A percentile compares a stretch with the other conserved stretches of the same genome.
Conservation (phyloP, 2,797 vertebrate species). For the Novumbra hubbsi region DNA sequence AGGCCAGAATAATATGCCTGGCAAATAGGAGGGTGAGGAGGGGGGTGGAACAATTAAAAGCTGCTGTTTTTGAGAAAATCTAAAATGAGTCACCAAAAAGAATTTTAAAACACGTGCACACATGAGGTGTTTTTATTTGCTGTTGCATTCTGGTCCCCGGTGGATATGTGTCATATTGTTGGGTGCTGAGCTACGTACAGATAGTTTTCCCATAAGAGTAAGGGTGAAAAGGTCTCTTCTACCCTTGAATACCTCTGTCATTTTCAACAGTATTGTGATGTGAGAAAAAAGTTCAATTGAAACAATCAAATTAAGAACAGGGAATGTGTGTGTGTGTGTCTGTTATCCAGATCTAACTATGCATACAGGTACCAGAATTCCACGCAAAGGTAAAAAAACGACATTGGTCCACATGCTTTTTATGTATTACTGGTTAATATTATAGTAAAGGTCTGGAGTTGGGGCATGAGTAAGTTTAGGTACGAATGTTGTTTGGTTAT, state of each 20-base stretch:
- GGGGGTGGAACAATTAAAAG: constrained; percentile 45
- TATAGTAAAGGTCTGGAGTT: no score
- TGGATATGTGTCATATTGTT: constrained; percentile 18
- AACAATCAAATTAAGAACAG: background rate
- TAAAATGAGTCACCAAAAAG: no score
- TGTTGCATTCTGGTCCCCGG: constrained; percentile 23
- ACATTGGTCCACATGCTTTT: no score
- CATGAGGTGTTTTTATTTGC: constrained; percentile 28
- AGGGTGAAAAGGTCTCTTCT: constrained; percentile 22
- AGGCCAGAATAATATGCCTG: constrained; percentile 53
- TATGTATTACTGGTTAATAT: no score
- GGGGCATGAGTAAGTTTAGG: no score
- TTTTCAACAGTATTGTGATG: background rate
- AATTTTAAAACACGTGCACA: no score
- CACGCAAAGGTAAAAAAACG: no score
- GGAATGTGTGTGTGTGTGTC: background rate
- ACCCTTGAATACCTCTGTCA: background rate
- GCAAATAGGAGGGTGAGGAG: constrained; percentile 46
- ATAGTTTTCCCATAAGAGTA: constrained; percentile 29
- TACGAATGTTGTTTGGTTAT: no score
- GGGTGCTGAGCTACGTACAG: constrained; percentile 12
- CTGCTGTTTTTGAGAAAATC: constrained; percentile 32
- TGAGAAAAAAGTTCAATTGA: background rate
- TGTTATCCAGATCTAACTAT: no score
- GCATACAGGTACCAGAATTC: no score